phyloP scores from a whole-genome alignment of 2,113 vertebrate species.

The Sprattus sprattus region DNA sequence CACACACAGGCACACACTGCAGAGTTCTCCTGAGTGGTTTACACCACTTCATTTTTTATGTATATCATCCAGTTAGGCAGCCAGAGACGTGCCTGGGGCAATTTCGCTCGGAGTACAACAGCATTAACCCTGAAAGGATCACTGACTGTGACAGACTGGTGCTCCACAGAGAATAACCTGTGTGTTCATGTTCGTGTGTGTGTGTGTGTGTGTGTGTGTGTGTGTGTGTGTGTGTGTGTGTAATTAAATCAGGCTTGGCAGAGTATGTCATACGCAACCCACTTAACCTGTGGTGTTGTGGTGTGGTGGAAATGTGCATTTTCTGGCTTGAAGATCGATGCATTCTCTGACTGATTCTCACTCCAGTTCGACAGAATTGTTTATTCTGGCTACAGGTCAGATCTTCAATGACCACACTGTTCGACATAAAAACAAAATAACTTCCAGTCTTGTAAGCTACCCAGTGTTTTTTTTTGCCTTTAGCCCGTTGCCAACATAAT shows the following conservation, averaged over 20 bases:
- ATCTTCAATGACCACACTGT: background rate
- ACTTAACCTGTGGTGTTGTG: background rate
- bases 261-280: background rate
- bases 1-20: background rate
- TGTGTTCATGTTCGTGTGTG: slow-evolving; percentile 8
- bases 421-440: background rate
- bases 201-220: background rate
- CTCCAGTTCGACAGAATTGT: background rate
- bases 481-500: background rate
- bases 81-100: background rate
- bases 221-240: background rate
- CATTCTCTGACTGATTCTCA: background rate
- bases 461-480: background rate
- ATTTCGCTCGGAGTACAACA: slow-evolving; percentile 20
- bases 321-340: background rate
- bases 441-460: too few species aligned
- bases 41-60: background rate
- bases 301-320: background rate
- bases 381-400: background rate
- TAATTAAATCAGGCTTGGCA: slow-evolving; percentile 13
- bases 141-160: background rate
- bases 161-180: background rate
- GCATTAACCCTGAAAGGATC: slow-evolving; percentile 29
- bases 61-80: background rate
- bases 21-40: background rate